Evolutionary conservation across 2,888 invertebrate species (phyloP).

Genomic region (Biston betularia): DNA sequence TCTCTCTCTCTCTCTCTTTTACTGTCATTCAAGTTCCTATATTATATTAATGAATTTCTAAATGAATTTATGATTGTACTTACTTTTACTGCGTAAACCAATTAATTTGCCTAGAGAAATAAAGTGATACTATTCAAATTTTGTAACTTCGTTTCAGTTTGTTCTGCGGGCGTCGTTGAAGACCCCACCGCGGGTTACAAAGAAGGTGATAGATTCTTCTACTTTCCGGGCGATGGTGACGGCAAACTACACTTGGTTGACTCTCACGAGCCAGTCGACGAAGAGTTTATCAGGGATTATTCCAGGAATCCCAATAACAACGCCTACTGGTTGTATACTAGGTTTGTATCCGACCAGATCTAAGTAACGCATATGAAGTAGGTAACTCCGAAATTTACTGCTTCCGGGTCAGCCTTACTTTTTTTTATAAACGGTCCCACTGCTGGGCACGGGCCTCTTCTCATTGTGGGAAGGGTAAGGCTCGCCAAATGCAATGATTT

Average conservation of each 20-base stretch:
- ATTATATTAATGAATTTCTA: no score
- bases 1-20: no score
- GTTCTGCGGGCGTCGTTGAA: conserved; percentile 59
- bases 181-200: conserved; percentile 55
- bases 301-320: conserved; percentile 54
- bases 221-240: conserved; percentile 63
- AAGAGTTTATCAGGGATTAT: conserved; percentile 48
- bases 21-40: no score
- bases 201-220: conserved; percentile 62
- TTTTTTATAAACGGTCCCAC: no score
- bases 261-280: conserved; percentile 52
- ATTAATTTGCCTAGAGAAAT: neutral
- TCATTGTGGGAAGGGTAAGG: no score
- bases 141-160: conserved; percentile 47
- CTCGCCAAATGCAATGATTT: no score
- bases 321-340: conserved; percentile 62
- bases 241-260: conserved; percentile 56
- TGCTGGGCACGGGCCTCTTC: no score
- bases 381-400: neutral
- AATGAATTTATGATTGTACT: no score
- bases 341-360: conserved; percentile 46
- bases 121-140: no score
- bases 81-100: no score
- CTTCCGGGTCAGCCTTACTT: no score
- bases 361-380: neutral